Evolutionary conservation across 2,797 vertebrate species (phyloP), one percentile per base, ranked within the genome.

Genomic region (Urosaurus nigricauda): DNA sequence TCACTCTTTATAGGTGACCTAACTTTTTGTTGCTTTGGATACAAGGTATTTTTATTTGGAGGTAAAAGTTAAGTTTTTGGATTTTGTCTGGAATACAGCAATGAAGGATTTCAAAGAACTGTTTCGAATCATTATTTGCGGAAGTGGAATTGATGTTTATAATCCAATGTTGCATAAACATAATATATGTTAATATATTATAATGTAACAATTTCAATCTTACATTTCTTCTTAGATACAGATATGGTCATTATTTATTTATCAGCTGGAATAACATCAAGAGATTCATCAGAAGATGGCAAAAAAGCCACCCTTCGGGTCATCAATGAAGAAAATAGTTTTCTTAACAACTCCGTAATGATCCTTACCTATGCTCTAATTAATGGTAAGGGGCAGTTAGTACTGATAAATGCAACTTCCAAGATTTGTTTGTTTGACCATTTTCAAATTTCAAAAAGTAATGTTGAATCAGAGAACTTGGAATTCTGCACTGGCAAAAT

Each of bases 281-380:
- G 98, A 84, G 98, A 99, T 91, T 97, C 98, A 3, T 98, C 98
- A 0, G 99, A 99, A 94, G 98, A 98, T 70, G 98, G 99, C 95
- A 99, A 99, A 96, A 98, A 98, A 93, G 96, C 98, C 1, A 99
- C 99, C 2, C 98, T 99, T 14, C 97, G 97, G 17, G 98, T 98
- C 95, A 98, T 99, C 94, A 97, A 97, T 71, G 98, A 99, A 86
- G 99, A 99, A 94, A 99, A 99, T 94, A 95, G 97, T 73, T 97
- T 98, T 95, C 98, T 99, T 92, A 99, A 99, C 96, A 99, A 99
- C 97, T 99, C 99, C 0, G 99, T 99, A 80, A 99, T 99, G 99
- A 99, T 99, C 94, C 98, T 99, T 92, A 99, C 99, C 71, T 99
- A 99, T 0, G 99, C 99, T 0, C 98, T 99, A 82, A 99, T 99